Percentiles rank a stretch among this genome's conserved stretches.
phyloP scores from a whole-genome alignment of 2,888 invertebrate species.

The Morpho deidamia region DNA sequence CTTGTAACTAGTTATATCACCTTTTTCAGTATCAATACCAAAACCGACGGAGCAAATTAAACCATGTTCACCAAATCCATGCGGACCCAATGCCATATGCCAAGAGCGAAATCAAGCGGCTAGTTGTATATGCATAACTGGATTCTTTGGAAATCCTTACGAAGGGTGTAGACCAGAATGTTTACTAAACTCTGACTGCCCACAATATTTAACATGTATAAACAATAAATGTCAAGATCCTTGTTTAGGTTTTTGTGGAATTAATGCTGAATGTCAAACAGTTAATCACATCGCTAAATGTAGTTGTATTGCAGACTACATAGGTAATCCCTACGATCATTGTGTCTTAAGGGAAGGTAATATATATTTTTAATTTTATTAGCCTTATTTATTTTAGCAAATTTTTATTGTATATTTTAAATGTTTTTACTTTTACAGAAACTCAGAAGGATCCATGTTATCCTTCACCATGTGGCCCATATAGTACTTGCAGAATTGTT shows the following conservation, averaged over 20 bases:
- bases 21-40: constrained; percentile 29
- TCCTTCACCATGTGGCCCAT: constrained; percentile 89
- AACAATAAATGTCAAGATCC: constrained; percentile 84
- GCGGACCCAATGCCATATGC: constrained; percentile 83
- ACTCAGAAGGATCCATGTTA: constrained; percentile 81
- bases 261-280: constrained; percentile 85
- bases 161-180: constrained; percentile 86
- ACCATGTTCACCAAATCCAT: constrained; percentile 81
- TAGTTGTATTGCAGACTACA: constrained; percentile 80
- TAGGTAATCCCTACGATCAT: constrained; percentile 83
- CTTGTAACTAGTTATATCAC: neutral
- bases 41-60: constrained; percentile 39
- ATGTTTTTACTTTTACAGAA: constrained; percentile 35
- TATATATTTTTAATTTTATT: neutral
- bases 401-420: neutral
- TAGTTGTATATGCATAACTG: constrained; percentile 83
- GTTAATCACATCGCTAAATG: constrained; percentile 88
- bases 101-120: constrained; percentile 82
- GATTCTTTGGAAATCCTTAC: constrained; percentile 84
- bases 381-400: neutral
- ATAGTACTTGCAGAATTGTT: constrained; percentile 82
- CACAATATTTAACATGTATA: constrained; percentile 81
- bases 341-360: constrained; percentile 59
- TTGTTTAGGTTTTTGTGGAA: constrained; percentile 87
- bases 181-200: constrained; percentile 82